phyloP scores from a whole-genome alignment of 2,888 invertebrate genomes.

The Diogma glabrata region DNA sequence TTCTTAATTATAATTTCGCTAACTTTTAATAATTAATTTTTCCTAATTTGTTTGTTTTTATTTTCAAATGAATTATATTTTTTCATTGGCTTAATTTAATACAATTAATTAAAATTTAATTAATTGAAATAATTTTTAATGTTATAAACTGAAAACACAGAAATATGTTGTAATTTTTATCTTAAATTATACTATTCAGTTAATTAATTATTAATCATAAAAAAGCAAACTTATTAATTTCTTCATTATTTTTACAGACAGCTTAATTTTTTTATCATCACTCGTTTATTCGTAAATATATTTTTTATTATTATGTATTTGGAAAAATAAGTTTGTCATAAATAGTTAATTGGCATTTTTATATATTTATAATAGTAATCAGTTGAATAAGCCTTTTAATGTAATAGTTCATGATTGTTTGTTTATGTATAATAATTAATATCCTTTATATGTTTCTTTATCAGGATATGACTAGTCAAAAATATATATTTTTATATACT shows the following conservation, averaged over 20 bases:
- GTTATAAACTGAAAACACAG: too few relatives aligned
- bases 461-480: conserved; percentile 8
- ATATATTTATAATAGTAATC: conserved; percentile 4
- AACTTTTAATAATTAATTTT: too few relatives aligned
- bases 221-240: conserved; percentile 5
- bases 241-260: conserved; percentile 4
- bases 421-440: conserved; percentile 8
- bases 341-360: conserved; percentile 8
- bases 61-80: too few relatives aligned
- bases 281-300: conserved; percentile 6
- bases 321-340: too few relatives aligned
- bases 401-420: conserved; percentile 8
- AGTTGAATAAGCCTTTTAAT: conserved; percentile 3
- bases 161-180: conserved; percentile 3
- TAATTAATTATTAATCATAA: conserved; percentile 1
- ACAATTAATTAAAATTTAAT: too few relatives aligned
- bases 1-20: too few relatives aligned
- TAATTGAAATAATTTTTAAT: too few relatives aligned
- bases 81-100: too few relatives aligned
- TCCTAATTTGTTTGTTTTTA: too few relatives aligned
- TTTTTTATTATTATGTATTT: conserved; percentile 5
- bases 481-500: conserved; percentile 6
- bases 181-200: conserved; percentile 7
- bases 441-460: not conserved
- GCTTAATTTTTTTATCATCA: conserved; percentile 6